Conservation (phyloP, 2,113 vertebrate species). For the Nesospiza acunhae region DNA sequence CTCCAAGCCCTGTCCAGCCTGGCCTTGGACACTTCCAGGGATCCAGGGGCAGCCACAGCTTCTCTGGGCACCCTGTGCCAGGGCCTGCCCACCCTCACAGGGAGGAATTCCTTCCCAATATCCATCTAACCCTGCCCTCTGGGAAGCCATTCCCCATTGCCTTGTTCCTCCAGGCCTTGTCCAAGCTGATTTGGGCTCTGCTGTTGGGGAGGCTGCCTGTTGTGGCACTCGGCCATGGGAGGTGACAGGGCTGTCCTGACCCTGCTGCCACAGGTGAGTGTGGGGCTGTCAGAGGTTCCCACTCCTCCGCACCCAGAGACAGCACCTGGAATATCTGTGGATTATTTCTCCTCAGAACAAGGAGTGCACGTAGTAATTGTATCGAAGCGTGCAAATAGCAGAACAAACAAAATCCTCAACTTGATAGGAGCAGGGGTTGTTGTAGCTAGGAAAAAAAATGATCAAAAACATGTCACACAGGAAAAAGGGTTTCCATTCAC, state of each 20-base stretch:
- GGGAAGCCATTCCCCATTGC: neutral
- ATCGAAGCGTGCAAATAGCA: slow-evolving; percentile 33
- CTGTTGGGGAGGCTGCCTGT: neutral
- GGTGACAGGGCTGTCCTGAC: neutral
- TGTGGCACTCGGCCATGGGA: rapidly evolving
- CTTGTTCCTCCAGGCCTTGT: neutral
- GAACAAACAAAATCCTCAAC: slow-evolving; percentile 59
- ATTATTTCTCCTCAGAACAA: neutral
- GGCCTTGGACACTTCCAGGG: neutral
- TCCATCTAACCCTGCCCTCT: neutral
- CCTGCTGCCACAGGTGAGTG: neutral
- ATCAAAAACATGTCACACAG: slow-evolving; percentile 77
- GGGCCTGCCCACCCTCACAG: rapidly evolving
- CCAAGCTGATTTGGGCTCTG: neutral
- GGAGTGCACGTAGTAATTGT: slow-evolving; percentile 31
- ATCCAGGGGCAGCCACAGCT: neutral
- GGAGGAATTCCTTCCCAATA: neutral
- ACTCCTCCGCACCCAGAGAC: rapidly evolving
- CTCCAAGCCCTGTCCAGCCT: rapidly evolving
- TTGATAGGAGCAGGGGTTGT: slow-evolving; percentile 50
- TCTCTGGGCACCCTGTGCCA: neutral
- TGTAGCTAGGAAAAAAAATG: slow-evolving; percentile 55
- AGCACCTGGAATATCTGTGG: rapidly evolving
- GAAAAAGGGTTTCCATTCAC: slow-evolving; percentile 79
- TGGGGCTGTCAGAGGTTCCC: neutral